Conservation (phyloP, 1,140 invertebrate genomes). For the Orchesella cincta region DNA sequence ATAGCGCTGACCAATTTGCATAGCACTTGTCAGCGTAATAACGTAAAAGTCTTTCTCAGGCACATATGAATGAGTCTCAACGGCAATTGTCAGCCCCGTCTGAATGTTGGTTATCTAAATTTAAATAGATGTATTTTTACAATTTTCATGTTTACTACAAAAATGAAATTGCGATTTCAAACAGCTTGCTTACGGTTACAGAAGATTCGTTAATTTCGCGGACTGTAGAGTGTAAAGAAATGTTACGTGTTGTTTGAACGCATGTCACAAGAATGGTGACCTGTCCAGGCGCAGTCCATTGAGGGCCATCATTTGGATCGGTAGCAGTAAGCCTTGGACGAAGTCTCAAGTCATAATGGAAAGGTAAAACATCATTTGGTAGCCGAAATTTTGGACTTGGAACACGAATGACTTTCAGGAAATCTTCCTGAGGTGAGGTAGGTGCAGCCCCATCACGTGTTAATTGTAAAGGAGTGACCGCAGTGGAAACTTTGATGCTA, state of each 20-base stretch:
- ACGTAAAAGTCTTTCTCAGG: conserved; percentile 38
- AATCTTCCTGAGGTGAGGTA: not conserved
- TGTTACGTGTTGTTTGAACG: not conserved
- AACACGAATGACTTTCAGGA: conserved; percentile 24
- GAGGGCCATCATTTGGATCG: not conserved
- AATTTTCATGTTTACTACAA: not conserved
- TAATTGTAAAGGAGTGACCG: conserved; percentile 1
- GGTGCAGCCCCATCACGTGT: not conserved
- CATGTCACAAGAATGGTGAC: conserved; percentile 18
- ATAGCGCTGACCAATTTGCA: conserved; percentile 11
- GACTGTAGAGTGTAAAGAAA: conserved; percentile 11
- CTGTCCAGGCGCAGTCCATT: conserved; percentile 1
- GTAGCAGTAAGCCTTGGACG: not conserved
- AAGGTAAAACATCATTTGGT: not conserved
- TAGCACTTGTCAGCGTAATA: not conserved
- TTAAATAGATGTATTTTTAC: not conserved
- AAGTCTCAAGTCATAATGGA: conserved; percentile 2
- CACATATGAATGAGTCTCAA: conserved; percentile 19
- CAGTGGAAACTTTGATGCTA: too few species aligned
- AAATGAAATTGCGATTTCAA: not conserved
- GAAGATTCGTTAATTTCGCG: conserved; percentile 15
- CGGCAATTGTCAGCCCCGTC: not conserved
- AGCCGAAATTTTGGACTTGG: conserved; percentile 1
- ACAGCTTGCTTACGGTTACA: not conserved
- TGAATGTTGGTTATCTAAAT: conserved; percentile 17